Conservation (phyloP, 2,113 vertebrate genomes). For the Crypturellus undulatus region DNA sequence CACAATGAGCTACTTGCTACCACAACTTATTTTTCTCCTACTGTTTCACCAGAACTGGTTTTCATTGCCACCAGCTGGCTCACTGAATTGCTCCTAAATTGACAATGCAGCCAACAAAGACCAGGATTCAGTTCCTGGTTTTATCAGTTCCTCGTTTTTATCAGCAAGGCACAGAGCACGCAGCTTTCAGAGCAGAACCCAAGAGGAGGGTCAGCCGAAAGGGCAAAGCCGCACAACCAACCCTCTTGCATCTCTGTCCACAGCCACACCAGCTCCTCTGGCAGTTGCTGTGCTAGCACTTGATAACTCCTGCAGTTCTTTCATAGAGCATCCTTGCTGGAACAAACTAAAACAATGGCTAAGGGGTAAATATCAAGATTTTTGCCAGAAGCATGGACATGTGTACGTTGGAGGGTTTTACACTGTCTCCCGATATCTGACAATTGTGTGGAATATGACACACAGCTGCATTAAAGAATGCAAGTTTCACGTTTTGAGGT, state of each 20-base stretch:
- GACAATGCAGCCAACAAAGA: neutral
- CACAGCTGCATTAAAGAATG: neutral
- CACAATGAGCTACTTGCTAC: neutral
- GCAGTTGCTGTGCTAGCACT: neutral
- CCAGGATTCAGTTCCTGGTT: neutral
- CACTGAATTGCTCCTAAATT: neutral
- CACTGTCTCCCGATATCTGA: neutral
- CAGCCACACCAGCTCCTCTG: neutral
- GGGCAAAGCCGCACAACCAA: neutral
- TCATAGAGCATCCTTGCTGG: neutral
- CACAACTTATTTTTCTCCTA: neutral
- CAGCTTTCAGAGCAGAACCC: conserved; percentile 1
- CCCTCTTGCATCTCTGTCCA: neutral
- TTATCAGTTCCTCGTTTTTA: neutral
- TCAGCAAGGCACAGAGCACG: neutral
- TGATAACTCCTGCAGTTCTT: neutral
- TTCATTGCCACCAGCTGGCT: neutral
- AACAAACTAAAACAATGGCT: neutral
- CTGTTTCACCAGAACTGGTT: neutral
- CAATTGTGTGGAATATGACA: fast-evolving
- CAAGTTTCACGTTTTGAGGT: neutral
- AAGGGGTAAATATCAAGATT: neutral
- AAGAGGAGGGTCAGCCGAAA: neutral
- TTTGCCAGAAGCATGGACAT: neutral
- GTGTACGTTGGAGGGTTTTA: neutral